phyloP scores from a whole-genome alignment of 2,888 invertebrate species.

The Clivina fossor region DNA sequence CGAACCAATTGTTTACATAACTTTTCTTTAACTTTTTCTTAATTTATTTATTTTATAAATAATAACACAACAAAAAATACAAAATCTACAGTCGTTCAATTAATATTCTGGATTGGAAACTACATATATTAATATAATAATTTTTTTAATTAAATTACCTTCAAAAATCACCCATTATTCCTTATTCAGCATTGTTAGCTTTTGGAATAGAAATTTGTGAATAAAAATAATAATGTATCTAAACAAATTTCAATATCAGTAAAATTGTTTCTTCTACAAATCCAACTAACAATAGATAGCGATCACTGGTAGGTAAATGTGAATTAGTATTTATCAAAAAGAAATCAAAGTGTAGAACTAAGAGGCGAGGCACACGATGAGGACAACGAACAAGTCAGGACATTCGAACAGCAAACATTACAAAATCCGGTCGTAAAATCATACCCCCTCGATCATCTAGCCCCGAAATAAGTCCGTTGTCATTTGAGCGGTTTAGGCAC shows the following conservation, averaged over 20 bases:
- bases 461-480: constrained; percentile 24
- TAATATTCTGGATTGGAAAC: too few relatives aligned
- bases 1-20: too few relatives aligned
- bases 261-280: constrained; percentile 3
- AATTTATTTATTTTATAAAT: too few relatives aligned
- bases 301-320: too few relatives aligned
- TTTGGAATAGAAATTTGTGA: background rate
- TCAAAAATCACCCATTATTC: too few relatives aligned
- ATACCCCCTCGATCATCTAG: constrained; percentile 27
- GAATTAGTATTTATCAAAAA: too few relatives aligned
- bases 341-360: constrained; percentile 29
- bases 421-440: constrained; percentile 33
- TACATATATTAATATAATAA: too few relatives aligned
- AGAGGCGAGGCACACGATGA: constrained; percentile 31
- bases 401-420: constrained; percentile 34
- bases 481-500: constrained; percentile 58
- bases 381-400: constrained; percentile 31
- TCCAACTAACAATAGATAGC: too few relatives aligned
- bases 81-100: too few relatives aligned
- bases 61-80: too few relatives aligned
- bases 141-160: too few relatives aligned
- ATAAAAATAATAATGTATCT: too few relatives aligned
- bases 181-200: background rate
- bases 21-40: background rate
- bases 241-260: background rate